Evolutionary conservation across 2,797 vertebrate genomes (phyloP).

Genomic region (Sebastes kiyomatsui): DNA sequence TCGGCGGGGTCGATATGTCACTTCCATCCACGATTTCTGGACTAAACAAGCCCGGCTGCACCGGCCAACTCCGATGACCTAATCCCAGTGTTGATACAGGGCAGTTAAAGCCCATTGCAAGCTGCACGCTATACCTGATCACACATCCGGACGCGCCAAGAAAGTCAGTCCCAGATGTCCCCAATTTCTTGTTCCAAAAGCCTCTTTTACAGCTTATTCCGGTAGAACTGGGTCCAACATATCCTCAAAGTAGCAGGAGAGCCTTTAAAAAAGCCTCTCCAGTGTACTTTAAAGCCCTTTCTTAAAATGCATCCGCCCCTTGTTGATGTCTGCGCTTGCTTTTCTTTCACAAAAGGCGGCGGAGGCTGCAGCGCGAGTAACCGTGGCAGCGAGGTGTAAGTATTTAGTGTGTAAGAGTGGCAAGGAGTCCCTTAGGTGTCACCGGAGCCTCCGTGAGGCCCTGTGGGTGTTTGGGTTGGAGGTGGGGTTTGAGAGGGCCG

Average conservation of each 20-base stretch:
- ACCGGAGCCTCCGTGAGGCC: conserved; percentile 47
- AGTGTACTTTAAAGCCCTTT: conserved; percentile 32
- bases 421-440: conserved; percentile 62
- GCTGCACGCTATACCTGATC: conserved; percentile 72
- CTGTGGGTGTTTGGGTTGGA: conserved; percentile 53
- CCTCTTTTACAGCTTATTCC: conserved; percentile 55
- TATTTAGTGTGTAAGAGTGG: conserved; percentile 57
- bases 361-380: conserved; percentile 9
- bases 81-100: conserved; percentile 64
- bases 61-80: conserved; percentile 73
- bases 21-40: conserved; percentile 58
- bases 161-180: conserved; percentile 50
- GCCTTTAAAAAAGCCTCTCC: conserved; percentile 37
- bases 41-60: conserved; percentile 39
- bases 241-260: conserved; percentile 44
- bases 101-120: conserved; percentile 50
- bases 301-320: conserved; percentile 29
- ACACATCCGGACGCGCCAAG: conserved; percentile 58
- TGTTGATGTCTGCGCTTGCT: conserved; percentile 28
- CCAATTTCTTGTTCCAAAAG: conserved; percentile 46
- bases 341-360: conserved; percentile 36
- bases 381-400: conserved; percentile 30
- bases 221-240: conserved; percentile 38
- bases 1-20: conserved; percentile 65
- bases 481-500: conserved; percentile 20